Conservation (phyloP, 1,140 invertebrate genomes). For the Scaptomyza hsui region DNA sequence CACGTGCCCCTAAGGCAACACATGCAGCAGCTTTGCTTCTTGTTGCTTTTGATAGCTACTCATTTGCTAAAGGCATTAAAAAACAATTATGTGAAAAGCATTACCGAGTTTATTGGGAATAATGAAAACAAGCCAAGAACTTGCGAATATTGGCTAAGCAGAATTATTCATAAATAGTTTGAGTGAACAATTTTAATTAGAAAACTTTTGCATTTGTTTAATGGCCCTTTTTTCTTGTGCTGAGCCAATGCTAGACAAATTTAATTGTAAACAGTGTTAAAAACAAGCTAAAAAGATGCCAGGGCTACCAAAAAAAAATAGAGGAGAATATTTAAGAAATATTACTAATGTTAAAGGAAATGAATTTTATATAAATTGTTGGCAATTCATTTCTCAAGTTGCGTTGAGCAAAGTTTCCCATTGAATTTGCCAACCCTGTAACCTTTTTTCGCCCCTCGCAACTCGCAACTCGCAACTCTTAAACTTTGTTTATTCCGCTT, state of each 20-base stretch:
- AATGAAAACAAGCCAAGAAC: conserved; percentile 4
- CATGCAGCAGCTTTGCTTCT: not conserved
- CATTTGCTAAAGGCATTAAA: conserved; percentile 57
- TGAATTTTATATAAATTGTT: no score
- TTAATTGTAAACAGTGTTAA: conserved; percentile 22
- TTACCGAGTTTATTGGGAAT: conserved; percentile 25
- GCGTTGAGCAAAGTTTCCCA: no score
- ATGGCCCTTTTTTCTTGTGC: conserved; percentile 15
- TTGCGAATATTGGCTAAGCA: not conserved
- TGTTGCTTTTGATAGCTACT: conserved; percentile 24
- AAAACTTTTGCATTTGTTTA: conserved; percentile 73
- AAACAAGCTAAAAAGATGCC: not conserved
- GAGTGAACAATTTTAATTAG: conserved; percentile 68
- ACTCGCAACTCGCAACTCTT: not conserved
- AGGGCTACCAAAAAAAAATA: conserved; percentile 12
- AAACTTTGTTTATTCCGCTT: conserved; percentile 20
- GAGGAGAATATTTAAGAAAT: not conserved
- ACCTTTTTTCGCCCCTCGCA: not conserved
- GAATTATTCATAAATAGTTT: conserved; percentile 36
- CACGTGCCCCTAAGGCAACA: conserved; percentile 9
- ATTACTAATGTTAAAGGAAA: no score
- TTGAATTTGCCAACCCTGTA: conserved; percentile 8
- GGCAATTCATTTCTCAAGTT: no score
- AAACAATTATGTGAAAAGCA: conserved; percentile 56
- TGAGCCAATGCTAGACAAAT: conserved; percentile 20